phyloP scores from a whole-genome alignment of 2,113 vertebrate species.

The Amphiprion ocellaris region DNA sequence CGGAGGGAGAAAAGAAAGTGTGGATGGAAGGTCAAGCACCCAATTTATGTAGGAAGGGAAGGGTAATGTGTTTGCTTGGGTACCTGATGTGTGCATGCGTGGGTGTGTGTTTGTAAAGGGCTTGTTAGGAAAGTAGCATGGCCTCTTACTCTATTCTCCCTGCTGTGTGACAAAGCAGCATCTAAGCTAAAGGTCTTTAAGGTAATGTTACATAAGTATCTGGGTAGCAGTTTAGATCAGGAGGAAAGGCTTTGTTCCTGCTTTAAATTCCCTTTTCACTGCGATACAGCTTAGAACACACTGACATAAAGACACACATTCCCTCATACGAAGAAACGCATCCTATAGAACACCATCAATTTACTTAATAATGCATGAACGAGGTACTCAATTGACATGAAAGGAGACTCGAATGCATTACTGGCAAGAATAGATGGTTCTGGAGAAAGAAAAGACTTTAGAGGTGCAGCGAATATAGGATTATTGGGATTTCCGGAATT shows the following conservation, averaged over 20 bases:
- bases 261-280: conserved; percentile 53
- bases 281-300: conserved; percentile 26
- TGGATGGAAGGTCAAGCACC: conserved; percentile 60
- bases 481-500: conserved; percentile 60
- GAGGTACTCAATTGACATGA: conserved; percentile 77
- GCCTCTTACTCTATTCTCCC: conserved; percentile 28
- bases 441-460: conserved; percentile 49
- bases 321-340: conserved; percentile 54
- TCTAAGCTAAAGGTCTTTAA: conserved; percentile 45
- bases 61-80: conserved; percentile 55
- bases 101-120: conserved; percentile 50
- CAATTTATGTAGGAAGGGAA: conserved; percentile 54
- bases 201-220: conserved; percentile 34
- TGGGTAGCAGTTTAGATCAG: conserved; percentile 27
- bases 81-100: conserved; percentile 45
- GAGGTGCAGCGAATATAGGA: conserved; percentile 63
- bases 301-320: conserved; percentile 44
- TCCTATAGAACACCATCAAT: conserved; percentile 73
- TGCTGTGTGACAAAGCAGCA: conserved; percentile 40
- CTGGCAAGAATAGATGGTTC: conserved; percentile 70
- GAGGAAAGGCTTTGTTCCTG: conserved; percentile 51
- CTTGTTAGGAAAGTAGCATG: conserved; percentile 30
- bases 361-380: conserved; percentile 83
- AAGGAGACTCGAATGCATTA: conserved; percentile 74
- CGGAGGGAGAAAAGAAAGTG: not conserved